Evolutionary conservation across 1,140 invertebrate genomes (phyloP).

Genomic region (Drosophila kurseongensis): DNA sequence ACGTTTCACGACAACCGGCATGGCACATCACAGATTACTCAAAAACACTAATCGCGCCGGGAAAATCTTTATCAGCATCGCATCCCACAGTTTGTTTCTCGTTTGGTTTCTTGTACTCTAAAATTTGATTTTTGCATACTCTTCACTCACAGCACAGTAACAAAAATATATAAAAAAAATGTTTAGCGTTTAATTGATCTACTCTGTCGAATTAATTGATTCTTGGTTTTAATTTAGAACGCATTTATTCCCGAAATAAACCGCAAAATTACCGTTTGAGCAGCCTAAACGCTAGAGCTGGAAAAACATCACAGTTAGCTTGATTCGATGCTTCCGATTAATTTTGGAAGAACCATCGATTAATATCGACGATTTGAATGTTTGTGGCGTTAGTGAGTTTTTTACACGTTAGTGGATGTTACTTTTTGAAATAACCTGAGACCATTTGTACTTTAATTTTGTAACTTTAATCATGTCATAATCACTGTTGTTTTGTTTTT

Average conservation of each 20-base stretch:
- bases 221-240: conserved; percentile 6
- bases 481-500: too few species aligned
- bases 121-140: too few species aligned
- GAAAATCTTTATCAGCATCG: conserved; percentile 20
- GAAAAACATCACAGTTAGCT: neutral
- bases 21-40: neutral
- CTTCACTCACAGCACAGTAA: conserved; percentile 30
- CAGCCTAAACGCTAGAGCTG: neutral
- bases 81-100: conserved; percentile 28
- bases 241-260: conserved; percentile 10
- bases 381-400: too few species aligned
- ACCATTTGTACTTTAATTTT: too few species aligned
- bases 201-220: neutral
- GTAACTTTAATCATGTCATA: too few species aligned
- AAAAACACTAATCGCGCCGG: conserved; percentile 7
- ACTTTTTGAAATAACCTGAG: too few species aligned
- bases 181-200: neutral
- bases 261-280: conserved; percentile 9
- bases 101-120: neutral
- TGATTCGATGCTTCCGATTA: neutral
- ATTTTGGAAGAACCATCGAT: neutral
- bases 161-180: conserved; percentile 23
- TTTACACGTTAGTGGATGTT: too few species aligned
- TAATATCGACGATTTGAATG: neutral
- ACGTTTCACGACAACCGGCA: conserved; percentile 10